A percentile compares a stretch with the other conserved stretches of the same genome.
Evolutionary conservation across 1,140 invertebrate species (phyloP).

Genomic region (Odontomachus brunneus): DNA sequence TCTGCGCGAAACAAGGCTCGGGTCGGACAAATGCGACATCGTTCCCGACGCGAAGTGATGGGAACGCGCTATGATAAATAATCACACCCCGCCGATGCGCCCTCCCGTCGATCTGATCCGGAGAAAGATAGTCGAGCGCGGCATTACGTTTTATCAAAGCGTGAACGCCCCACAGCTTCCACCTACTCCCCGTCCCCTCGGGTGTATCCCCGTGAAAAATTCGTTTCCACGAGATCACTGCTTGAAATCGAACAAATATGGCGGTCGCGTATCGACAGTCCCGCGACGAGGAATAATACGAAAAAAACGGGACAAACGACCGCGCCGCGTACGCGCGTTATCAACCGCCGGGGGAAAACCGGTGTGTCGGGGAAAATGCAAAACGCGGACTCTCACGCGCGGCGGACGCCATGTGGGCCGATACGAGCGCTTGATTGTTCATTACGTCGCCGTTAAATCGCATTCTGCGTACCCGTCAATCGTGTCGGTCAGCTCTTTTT

Average conservation of each 20-base stretch:
- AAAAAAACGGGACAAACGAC: slow-evolving; percentile 18
- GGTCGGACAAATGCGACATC: not conserved
- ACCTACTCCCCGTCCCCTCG: too few species aligned
- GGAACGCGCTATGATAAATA: slow-evolving; percentile 6
- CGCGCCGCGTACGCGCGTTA: not conserved
- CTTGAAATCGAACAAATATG: slow-evolving; percentile 21
- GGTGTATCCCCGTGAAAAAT: slow-evolving; percentile 15
- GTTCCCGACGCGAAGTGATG: not conserved
- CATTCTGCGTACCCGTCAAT: not conserved
- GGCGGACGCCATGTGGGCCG: not conserved
- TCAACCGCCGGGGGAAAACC: not conserved
- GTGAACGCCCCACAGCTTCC: not conserved
- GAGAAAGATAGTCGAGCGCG: slow-evolving; percentile 32
- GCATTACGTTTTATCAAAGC: slow-evolving; percentile 37
- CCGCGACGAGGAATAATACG: not conserved
- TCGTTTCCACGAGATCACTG: slow-evolving; percentile 15
- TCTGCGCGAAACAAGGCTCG: not conserved
- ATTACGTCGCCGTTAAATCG: not conserved
- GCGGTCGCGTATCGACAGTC: not conserved
- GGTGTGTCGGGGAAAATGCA: not conserved
- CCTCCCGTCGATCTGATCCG: not conserved
- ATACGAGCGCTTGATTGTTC: not conserved
- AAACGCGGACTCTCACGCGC: not conserved
- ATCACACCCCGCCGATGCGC: slow-evolving; percentile 17
- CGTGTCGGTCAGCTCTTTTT: not conserved